A percentile compares a stretch with the other conserved stretches of the same genome.
Conservation (phyloP, 2,113 vertebrate species). For the Pollimyrus isidori region DNA sequence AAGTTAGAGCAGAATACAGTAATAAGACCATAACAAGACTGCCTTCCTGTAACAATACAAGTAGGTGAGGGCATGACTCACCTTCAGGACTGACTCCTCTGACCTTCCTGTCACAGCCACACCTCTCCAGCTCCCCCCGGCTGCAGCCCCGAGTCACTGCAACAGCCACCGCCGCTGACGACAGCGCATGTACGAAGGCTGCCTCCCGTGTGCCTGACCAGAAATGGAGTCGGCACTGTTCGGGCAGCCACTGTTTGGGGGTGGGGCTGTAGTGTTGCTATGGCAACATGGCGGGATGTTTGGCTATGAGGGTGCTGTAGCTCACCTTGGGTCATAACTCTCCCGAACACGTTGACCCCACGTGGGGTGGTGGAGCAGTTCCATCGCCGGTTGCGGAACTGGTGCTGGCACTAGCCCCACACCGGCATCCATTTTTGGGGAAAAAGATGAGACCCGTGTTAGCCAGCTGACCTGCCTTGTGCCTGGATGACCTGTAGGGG, state of each 20-base stretch:
- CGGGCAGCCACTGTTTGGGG: neutral
- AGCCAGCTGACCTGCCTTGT: neutral
- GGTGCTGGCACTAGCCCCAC: constrained; percentile 58
- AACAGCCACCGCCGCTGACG: constrained; percentile 54
- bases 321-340: constrained; percentile 64
- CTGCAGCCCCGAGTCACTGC: constrained; percentile 66
- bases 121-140: constrained; percentile 60
- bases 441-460: neutral
- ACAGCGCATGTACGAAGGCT: constrained; percentile 58
- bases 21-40: neutral
- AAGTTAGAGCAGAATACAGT: neutral
- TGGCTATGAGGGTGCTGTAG: no score
- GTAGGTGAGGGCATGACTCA: constrained; percentile 36
- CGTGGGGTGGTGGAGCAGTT: constrained; percentile 68
- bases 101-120: constrained; percentile 65
- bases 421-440: neutral
- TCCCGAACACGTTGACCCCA: constrained; percentile 64
- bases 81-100: constrained; percentile 63
- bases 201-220: constrained; percentile 58
- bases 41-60: neutral
- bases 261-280: neutral
- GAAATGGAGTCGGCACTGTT: neutral
- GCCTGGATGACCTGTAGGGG: neutral
- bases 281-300: neutral
- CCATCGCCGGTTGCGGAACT: constrained; percentile 60